Evolutionary conservation across 2,888 invertebrate species (phyloP).

Genomic region (Macaria notata): DNA sequence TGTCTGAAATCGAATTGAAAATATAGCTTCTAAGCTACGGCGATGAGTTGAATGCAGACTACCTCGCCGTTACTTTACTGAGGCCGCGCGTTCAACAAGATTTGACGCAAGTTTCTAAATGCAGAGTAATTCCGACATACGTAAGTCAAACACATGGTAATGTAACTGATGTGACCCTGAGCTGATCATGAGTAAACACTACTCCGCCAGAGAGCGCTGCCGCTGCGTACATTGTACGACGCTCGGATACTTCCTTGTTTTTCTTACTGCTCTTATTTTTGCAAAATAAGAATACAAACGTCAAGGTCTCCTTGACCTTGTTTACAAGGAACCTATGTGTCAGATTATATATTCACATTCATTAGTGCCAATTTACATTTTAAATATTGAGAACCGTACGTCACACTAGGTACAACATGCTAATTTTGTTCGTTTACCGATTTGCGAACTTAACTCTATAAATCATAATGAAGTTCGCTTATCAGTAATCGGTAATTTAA

Average conservation of each 20-base stretch:
- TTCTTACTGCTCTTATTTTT: slow-evolving; percentile 66
- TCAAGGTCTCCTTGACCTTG: slow-evolving; percentile 73
- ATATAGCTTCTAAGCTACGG: neutral
- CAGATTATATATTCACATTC: slow-evolving; percentile 54
- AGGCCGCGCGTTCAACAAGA: neutral
- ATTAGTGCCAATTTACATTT: slow-evolving; percentile 45
- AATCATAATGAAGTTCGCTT: slow-evolving; percentile 5
- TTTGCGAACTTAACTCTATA: slow-evolving; percentile 7
- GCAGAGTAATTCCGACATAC: slow-evolving; percentile 19
- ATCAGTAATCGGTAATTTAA: slow-evolving; percentile 4
- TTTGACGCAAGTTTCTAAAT: slow-evolving; percentile 20
- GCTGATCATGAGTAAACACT: slow-evolving; percentile 58
- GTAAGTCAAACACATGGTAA: slow-evolving; percentile 26
- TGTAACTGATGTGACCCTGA: slow-evolving; percentile 51
- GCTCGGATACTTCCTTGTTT: slow-evolving; percentile 70
- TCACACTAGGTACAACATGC: slow-evolving; percentile 7
- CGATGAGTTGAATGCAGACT: no score
- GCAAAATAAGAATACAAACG: slow-evolving; percentile 67
- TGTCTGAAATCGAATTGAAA: neutral
- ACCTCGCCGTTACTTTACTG: no score
- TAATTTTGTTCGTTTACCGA: slow-evolving; percentile 10
- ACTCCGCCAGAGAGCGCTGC: slow-evolving; percentile 55
- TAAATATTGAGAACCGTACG: slow-evolving; percentile 19
- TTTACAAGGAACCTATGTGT: slow-evolving; percentile 70
- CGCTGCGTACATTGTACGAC: slow-evolving; percentile 43